Evolutionary conservation across 2,113 vertebrate species (phyloP).

Genomic region (Perca schrenkii): DNA sequence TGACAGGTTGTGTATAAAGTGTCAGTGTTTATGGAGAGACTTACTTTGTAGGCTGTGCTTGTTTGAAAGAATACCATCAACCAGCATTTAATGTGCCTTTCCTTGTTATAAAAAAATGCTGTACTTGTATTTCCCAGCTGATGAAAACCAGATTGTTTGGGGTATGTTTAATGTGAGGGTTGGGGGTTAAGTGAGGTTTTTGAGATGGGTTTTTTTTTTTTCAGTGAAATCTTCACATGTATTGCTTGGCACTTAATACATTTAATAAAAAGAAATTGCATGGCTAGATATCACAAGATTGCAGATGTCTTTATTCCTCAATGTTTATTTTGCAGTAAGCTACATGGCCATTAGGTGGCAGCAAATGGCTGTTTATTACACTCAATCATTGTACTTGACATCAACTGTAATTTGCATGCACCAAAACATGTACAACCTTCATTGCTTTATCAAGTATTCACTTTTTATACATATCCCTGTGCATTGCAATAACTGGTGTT

Average conservation of each 20-base stretch:
- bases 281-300: constrained; percentile 15
- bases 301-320: not conserved
- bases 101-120: constrained; percentile 16
- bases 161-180: constrained; percentile 35
- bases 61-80: constrained; percentile 39
- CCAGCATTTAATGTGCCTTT: constrained; percentile 39
- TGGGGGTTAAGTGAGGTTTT: constrained; percentile 9
- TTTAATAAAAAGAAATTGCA: constrained; percentile 62
- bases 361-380: constrained; percentile 15
- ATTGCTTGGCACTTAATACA: constrained; percentile 55
- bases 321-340: not conserved
- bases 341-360: constrained; percentile 47
- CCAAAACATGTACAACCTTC: not conserved
- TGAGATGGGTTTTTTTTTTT: not conserved
- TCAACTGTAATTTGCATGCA: not conserved
- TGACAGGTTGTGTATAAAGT: constrained; percentile 38
- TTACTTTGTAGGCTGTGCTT: constrained; percentile 44
- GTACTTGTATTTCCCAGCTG: constrained; percentile 51
- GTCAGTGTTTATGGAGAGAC: constrained; percentile 23
- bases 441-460: not conserved
- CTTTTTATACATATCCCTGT: not conserved
- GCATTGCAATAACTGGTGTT: not conserved
- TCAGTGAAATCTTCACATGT: constrained; percentile 26
- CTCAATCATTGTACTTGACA: not conserved
- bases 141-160: constrained; percentile 45